Base-by-base conservation (phyloP, 2,888 invertebrate genomes). In the Cosmia trapezina region DNA sequence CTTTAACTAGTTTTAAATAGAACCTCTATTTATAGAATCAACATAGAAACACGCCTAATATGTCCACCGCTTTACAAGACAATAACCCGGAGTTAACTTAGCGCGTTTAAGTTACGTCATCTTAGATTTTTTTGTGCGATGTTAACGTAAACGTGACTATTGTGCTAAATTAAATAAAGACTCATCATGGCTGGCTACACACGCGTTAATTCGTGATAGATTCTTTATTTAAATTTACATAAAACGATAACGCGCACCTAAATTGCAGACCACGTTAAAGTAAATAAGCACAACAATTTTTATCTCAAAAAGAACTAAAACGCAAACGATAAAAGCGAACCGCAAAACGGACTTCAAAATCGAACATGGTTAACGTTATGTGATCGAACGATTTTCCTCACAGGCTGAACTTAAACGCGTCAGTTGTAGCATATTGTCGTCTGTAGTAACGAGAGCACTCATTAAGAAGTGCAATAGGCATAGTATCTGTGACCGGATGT, bases 401-500 rank as follows among this genome's bases (percentile, higher is more conserved):
- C 47, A 54, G 66, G 65, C 41, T 56, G 45, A 86, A 88, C 88
- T 79, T 78, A 86, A 87, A 88, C 87, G 78, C 77, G 68, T 47
- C 59, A 65, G 83, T 86, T 77, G 53, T 28, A 47, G 76, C 66
- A 74, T 70, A 76, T 75, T 85, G 69, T 73, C 57, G 70, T 68
- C 70, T 68, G 74, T 78, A 80, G 73, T 80, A 81, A 73, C 72
- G 75, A 81, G 79, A 64, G 73, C 78, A 66, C 69, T 82, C 87
- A 87, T 86, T 86, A 86, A 80, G 87, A 82, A 87, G 71, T 83
- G 87, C 85, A 84, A 86, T 81, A 76, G 87, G 85, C 78, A 80
- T 84, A 84, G 84, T 78, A 83, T 86, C 84, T 81, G 79, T 86
- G 84, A 86, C 90, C 91, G 91, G 91, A 91, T 90, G 88, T 83